Conservation (phyloP, 37 sponge, comb jelly and placozoan species). For the Amphimedon queenslandica region DNA sequence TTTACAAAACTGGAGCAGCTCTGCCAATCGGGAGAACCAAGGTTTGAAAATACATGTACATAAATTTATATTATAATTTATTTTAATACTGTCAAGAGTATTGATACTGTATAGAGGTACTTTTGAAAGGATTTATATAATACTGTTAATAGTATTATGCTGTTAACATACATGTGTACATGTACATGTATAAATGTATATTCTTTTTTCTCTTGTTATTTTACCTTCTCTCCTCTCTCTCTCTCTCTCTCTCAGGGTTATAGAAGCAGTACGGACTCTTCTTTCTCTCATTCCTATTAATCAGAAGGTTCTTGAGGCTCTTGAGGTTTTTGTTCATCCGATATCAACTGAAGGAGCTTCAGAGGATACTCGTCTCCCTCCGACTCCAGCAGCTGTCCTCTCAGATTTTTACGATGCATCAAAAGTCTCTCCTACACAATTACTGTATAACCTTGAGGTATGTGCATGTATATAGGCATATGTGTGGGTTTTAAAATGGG, state of each 20-base stretch:
- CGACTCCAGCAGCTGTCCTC: constrained; percentile 40
- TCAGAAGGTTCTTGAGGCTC: constrained; percentile 20
- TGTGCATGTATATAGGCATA: no score
- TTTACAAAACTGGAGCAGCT: constrained; percentile 70
- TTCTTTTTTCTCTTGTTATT: not conserved
- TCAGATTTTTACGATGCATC: constrained; percentile 28
- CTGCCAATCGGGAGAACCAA: constrained; percentile 37
- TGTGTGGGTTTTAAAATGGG: no score
- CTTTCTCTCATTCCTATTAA: constrained; percentile 74
- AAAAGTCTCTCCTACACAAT: constrained; percentile 43
- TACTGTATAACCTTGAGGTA: constrained; percentile 81
- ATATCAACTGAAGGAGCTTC: constrained; percentile 19
- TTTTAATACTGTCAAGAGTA: no score
- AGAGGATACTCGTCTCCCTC: constrained; percentile 18
- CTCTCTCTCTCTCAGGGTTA: constrained; percentile 15
- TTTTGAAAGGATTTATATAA: not conserved
- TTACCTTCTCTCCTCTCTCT: not conserved
- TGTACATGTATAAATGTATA: not conserved
- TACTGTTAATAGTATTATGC: not conserved
- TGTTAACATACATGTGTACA: not conserved
- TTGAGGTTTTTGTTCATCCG: constrained; percentile 38
- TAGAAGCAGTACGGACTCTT: constrained; percentile 47
- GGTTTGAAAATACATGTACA: no score
- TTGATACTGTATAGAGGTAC: no score
- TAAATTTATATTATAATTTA: no score